These are phyloP conservation scores for Trissolcus brochymenae DNA, from an alignment of 2,888 invertebrate genomes.

Conservation along the genomic window DNA sequence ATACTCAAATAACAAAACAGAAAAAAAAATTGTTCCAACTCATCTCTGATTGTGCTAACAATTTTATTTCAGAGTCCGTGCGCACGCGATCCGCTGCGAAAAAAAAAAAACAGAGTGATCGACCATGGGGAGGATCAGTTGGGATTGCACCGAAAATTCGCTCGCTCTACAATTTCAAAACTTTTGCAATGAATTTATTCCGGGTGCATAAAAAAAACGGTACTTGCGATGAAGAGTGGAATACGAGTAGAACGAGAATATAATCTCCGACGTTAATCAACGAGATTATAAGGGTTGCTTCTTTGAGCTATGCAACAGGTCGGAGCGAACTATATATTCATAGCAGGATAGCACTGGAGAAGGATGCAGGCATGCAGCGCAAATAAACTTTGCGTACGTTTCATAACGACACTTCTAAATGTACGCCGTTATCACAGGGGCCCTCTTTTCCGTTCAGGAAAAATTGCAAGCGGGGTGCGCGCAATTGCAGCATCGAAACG, in stretches of 20 bases:
- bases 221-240: conserved; percentile 18
- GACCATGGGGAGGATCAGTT: neutral
- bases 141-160: neutral
- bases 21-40: conserved; percentile 50
- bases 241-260: conserved; percentile 40
- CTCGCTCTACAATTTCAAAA: conserved; percentile 10
- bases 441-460: neutral
- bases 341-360: conserved; percentile 9
- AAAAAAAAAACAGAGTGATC: neutral
- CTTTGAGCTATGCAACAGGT: conserved; percentile 57
- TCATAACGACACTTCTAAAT: conserved; percentile 7
- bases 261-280: conserved; percentile 53
- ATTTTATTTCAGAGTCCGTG: neutral
- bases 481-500: conserved; percentile 22
- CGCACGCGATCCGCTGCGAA: neutral
- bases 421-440: neutral
- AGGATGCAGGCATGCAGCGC: conserved; percentile 9
- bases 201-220: conserved; percentile 22
- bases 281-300: conserved; percentile 57
- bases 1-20: conserved; percentile 59
- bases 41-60: neutral
- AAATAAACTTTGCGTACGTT: conserved; percentile 16
- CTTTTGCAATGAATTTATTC: conserved; percentile 37
- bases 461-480: neutral
- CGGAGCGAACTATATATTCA: conserved; percentile 31